Percentiles rank a stretch among this genome's conserved stretches.
phyloP scores from a whole-genome alignment of 2,888 invertebrate species.

The Andrena camellia region DNA sequence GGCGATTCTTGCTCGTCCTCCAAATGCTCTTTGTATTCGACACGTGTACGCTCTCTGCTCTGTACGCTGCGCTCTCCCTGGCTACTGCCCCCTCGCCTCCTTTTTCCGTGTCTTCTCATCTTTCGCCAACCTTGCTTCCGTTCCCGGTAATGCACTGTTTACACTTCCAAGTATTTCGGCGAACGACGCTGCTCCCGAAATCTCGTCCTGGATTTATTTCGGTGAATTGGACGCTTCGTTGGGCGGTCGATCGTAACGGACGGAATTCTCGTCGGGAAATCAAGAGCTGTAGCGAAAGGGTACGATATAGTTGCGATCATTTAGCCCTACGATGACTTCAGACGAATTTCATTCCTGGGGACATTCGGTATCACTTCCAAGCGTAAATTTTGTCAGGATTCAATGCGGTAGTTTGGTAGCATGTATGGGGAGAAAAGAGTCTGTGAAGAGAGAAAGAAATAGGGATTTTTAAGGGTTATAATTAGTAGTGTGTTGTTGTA shows the following conservation, averaged over 20 bases:
- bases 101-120: slow-evolving; percentile 19
- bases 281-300: not conserved
- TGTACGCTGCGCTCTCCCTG: not conserved
- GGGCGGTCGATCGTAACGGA: not conserved
- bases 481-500: not conserved
- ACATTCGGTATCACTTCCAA: too few relatives aligned
- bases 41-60: slow-evolving; percentile 71
- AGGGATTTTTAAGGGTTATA: not conserved
- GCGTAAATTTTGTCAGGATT: too few relatives aligned
- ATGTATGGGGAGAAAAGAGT: too few relatives aligned
- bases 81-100: not conserved
- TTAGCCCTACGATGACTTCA: not conserved
- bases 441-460: too few relatives aligned
- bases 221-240: not conserved
- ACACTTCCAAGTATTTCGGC: slow-evolving; percentile 4
- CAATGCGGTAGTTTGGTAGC: too few relatives aligned
- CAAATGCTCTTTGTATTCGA: slow-evolving; percentile 75
- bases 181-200: not conserved
- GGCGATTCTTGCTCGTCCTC: slow-evolving; percentile 69
- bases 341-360: too few relatives aligned
- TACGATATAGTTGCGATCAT: not conserved
- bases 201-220: not conserved
- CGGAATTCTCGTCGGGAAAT: too few relatives aligned
- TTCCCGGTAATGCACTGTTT: slow-evolving; percentile 15
- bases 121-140: slow-evolving; percentile 34